Percentiles rank a stretch among this genome's conserved stretches.
phyloP scores from a whole-genome alignment of 2,888 invertebrate genomes.

The Caenorhabditis sp. region DNA sequence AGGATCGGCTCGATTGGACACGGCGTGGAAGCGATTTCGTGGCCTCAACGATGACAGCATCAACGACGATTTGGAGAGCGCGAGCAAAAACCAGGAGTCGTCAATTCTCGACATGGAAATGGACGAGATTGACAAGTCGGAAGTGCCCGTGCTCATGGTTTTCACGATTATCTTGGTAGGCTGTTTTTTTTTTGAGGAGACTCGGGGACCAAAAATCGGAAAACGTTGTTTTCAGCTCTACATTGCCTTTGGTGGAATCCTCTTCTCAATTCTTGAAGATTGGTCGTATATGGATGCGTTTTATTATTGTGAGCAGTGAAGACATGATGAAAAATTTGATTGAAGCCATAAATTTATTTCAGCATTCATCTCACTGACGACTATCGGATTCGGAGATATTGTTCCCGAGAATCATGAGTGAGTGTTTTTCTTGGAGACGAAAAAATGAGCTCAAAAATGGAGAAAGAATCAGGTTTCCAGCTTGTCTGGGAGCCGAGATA shows the following conservation, averaged over 20 bases:
- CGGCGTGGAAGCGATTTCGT: conserved; percentile 43
- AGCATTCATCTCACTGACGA: conserved; percentile 83
- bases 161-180: conserved; percentile 83
- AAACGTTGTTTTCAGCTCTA: conserved; percentile 79
- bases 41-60: conserved; percentile 56
- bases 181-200: conserved; percentile 11
- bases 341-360: conserved; percentile 47
- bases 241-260: conserved; percentile 84
- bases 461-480: background rate
- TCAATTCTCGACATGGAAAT: conserved; percentile 70
- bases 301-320: conserved; percentile 84
- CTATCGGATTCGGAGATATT: conserved; percentile 83
- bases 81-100: conserved; percentile 57
- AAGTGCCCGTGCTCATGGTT: conserved; percentile 83
- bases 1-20: conserved; percentile 38
- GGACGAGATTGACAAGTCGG: conserved; percentile 76
- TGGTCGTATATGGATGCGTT: conserved; percentile 86
- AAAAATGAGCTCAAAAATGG: too few relatives aligned
- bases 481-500: background rate
- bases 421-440: conserved; percentile 3
- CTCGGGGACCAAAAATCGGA: background rate
- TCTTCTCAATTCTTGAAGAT: conserved; percentile 84
- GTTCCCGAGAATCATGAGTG: conserved; percentile 82
- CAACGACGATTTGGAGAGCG: conserved; percentile 43
- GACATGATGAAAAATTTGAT: background rate